Evolutionary conservation across 2,113 vertebrate genomes (phyloP), one percentile per base, ranked within the genome.

Genomic region (Mesoclemmys tuberculata): DNA sequence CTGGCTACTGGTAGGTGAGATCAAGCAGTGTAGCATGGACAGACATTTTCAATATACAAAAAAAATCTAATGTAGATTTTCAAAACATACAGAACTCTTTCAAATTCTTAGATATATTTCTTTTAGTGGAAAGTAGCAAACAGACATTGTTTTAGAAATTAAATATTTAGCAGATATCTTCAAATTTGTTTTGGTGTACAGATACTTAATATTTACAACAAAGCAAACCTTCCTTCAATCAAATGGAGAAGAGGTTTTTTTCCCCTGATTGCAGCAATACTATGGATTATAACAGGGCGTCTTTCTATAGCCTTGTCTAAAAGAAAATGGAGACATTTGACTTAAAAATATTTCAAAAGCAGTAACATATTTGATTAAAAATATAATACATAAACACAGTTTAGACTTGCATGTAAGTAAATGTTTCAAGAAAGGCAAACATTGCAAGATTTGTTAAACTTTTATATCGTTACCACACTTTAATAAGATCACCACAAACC

Each of bases 121-220:
- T 92, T 89, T 95, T 95, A 83, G 52, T 94, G 56, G 89, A 41
- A 14, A 46, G 94, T 91, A 96, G 89, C 54, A 96, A 93, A 95
- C 77, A 96, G 94, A 97, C 81, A 95, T 91, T 89, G 64, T 90
- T 51, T 83, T 68, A 96, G 56, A 97, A 87, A 80, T 85, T 95
- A 97, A 95, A 83, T 95, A 96, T 85, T 95, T 96, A 96, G 91
- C 91, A 95, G 71, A 98, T 90, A 96, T 96, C 93, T 95, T 94
- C 77, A 97, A 86, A 71, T 95, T 94, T 96, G 87, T 96, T 97
- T 97, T 88, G 75, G 84, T 97, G 93, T 92, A 96, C 90, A 98
- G 92, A 52, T 84, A 97, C 77, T 90, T 85, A 95, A 94, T 44
- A 97, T 96, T 96, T 89, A 97, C 80, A 98, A 44, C 94, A 96